phyloP scores from a whole-genome alignment of 2,113 vertebrate species.

The Oriolus oriolus region DNA sequence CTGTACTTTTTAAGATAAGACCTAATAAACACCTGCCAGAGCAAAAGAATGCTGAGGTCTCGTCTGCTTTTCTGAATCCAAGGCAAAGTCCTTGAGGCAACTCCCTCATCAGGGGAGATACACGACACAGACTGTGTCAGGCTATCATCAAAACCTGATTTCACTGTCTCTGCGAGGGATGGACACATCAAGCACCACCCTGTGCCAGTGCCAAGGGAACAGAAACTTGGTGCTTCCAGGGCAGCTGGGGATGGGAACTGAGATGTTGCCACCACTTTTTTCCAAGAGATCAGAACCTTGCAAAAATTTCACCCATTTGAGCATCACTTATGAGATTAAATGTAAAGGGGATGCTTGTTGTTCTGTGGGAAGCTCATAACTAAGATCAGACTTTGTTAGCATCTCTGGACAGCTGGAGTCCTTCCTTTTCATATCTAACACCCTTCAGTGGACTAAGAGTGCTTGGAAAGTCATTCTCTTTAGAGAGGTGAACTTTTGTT shows the following conservation, averaged over 20 bases:
- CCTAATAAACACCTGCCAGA: too few relatives aligned
- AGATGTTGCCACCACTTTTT: constrained; percentile 49
- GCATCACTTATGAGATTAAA: constrained; percentile 93
- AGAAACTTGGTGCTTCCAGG: not conserved
- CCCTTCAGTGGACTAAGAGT: not conserved
- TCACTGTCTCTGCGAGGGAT: not conserved
- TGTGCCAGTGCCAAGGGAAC: not conserved
- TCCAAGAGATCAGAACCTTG: constrained; percentile 89
- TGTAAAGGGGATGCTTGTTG: constrained; percentile 87
- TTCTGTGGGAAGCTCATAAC: constrained; percentile 87
- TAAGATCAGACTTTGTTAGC: constrained; percentile 78
- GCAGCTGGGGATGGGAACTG: not conserved
- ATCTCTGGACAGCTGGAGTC: constrained; percentile 45
- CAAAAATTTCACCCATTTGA: constrained; percentile 97
- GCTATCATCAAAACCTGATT: not conserved
- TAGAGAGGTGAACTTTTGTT: constrained; percentile 6
- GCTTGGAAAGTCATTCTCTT: constrained; percentile 6
- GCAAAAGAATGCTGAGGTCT: too few relatives aligned
- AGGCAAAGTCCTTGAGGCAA: too few relatives aligned
- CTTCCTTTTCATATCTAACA: constrained; percentile 32
- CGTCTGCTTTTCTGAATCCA: too few relatives aligned
- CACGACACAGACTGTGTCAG: too few relatives aligned
- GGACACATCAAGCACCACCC: not conserved
- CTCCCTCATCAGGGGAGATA: too few relatives aligned
- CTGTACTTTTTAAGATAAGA: too few relatives aligned